These are phyloP conservation scores for Anhinga anhinga DNA, from an alignment of 2,113 vertebrate species.

Conservation along the genomic window DNA sequence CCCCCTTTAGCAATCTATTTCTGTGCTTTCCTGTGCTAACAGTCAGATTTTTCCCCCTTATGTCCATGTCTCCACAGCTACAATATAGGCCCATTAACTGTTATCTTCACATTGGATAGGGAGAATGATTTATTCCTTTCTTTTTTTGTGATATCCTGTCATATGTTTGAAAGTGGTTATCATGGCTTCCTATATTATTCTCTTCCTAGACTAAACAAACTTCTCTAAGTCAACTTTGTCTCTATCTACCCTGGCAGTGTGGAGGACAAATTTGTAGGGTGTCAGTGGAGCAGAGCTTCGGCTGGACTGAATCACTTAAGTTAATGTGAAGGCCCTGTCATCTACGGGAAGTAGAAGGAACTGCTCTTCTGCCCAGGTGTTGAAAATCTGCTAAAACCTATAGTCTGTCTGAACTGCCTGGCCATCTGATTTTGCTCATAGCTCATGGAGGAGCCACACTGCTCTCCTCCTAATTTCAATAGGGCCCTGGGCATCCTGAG, in stretches of 20 bases:
- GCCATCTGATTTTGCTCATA: neutral
- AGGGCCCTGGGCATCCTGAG: neutral
- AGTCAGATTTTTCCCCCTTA: neutral
- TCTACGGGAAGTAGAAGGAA: neutral
- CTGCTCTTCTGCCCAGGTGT: neutral
- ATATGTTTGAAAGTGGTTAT: neutral
- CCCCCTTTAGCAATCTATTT: neutral
- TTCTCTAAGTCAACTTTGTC: neutral
- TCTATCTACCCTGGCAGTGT: neutral
- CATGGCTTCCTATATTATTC: neutral
- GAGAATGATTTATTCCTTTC: neutral
- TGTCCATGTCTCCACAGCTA: neutral
- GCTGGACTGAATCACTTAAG: neutral
- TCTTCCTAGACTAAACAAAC: neutral
- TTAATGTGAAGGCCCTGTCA: neutral
- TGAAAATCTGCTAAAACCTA: neutral
- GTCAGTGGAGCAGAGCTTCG: neutral
- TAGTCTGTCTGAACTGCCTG: neutral
- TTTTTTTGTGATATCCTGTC: neutral
- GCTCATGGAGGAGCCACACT: neutral
- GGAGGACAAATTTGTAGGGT: neutral
- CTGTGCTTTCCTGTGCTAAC: neutral
- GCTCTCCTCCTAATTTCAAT: neutral
- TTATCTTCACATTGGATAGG: neutral
- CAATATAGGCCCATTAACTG: neutral